Conservation (phyloP, 2,113 vertebrate genomes). For the Chitala chitala region DNA sequence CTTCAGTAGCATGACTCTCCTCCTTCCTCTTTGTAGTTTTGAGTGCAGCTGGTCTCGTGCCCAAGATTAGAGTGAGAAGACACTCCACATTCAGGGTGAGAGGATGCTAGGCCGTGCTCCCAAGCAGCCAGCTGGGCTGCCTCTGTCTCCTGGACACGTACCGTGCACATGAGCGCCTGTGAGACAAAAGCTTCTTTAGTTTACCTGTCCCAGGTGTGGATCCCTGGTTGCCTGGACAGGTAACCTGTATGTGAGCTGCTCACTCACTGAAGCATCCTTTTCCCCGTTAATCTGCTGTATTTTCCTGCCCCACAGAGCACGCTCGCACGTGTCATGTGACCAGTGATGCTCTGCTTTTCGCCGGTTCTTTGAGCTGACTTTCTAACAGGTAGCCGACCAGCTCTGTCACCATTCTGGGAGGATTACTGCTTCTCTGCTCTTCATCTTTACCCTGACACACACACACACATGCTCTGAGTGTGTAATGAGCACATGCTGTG, state of each 20-base stretch:
- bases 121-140: too few species aligned
- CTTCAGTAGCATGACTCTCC: too few species aligned
- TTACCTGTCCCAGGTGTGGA: background rate
- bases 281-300: background rate
- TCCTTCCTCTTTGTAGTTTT: too few species aligned
- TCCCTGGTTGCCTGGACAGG: background rate
- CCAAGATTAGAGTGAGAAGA: too few species aligned
- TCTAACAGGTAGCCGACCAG: background rate
- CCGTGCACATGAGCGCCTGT: too few species aligned
- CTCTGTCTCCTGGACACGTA: too few species aligned
- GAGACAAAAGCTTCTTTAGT: background rate
- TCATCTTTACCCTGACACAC: background rate
- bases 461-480: too few species aligned
- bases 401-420: background rate
- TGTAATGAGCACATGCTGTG: too few species aligned
- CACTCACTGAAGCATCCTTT: background rate
- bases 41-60: too few species aligned
- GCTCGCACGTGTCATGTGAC: background rate
- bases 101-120: too few species aligned
- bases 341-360: background rate
- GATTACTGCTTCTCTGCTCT: background rate
- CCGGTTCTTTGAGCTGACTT: background rate
- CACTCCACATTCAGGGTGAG: too few species aligned
- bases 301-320: background rate
- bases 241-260: background rate